Evolutionary conservation across 2,113 vertebrate species (phyloP).

Genomic region (Labrus mixtus): DNA sequence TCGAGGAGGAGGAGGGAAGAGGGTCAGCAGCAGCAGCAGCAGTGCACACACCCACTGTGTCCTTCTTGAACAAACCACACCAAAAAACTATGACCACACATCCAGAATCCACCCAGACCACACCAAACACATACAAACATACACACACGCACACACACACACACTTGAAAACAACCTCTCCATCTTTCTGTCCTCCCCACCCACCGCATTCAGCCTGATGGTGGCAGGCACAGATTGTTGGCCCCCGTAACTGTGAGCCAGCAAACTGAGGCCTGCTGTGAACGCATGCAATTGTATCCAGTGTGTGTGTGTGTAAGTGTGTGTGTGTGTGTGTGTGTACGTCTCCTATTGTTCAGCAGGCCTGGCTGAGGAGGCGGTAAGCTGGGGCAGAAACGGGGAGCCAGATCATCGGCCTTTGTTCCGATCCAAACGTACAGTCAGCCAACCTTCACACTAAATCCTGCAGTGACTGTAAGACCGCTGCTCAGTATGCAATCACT

Average conservation of each 20-base stretch:
- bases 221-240: conserved; percentile 61
- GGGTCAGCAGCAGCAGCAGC: conserved; percentile 25
- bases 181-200: conserved; percentile 63
- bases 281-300: conserved; percentile 49
- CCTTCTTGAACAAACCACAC: conserved; percentile 23
- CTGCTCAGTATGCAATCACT: conserved; percentile 12
- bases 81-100: conserved; percentile 50
- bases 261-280: conserved; percentile 54
- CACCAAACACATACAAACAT: conserved; percentile 43
- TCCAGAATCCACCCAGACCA: conserved; percentile 55
- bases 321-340: conserved; percentile 17
- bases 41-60: not conserved
- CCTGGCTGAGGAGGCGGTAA: conserved; percentile 66
- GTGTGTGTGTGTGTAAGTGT: conserved; percentile 21
- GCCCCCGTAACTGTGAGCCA: conserved; percentile 43
- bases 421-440: conserved; percentile 42
- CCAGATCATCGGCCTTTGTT: conserved; percentile 68
- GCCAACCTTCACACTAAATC: conserved; percentile 14
- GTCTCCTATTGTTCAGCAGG: conserved; percentile 67
- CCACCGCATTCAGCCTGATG: conserved; percentile 53
- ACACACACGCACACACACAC: conserved; percentile 20
- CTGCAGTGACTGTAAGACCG: conserved; percentile 3
- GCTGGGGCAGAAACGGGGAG: conserved; percentile 72
- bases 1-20: conserved; percentile 9
- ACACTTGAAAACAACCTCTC: conserved; percentile 40